Evolutionary conservation across 2,888 invertebrate genomes (phyloP), one percentile per base, ranked within the genome.

Genomic region (Volucella bombylans): DNA sequence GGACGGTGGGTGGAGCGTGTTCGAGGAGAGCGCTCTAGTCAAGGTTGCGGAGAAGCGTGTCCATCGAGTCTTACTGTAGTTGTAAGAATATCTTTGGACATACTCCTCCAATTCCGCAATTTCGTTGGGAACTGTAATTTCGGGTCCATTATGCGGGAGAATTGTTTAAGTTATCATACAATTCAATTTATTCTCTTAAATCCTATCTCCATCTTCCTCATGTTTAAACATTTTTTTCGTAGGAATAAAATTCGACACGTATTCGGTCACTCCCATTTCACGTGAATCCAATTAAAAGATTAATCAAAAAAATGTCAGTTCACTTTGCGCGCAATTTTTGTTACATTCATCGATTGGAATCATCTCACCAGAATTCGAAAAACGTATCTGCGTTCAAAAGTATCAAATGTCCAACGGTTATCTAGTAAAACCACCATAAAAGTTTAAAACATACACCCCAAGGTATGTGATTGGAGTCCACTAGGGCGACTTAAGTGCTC

Each of bases 261-360:
- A 39, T 52, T 52, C 41, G 39, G 52, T 52, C 65, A 65, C 15
- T 64, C 39, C 18, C 50, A 23, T 23, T 41, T 8, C 47, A 1
- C 11, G 49, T 64, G 15, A 64, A 64, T 39, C 14, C 52, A 65
- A 23, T 65, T 41, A 52, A 65, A 52, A 4, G 15, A 50, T 52
- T 39, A 65, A 52, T 65, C n/a, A 18, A 65, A 52, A 50, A 41
- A 18, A 41, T 49, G 49, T 15, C 50, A 50, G 10, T 0, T 15
- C 15, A 49, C 11, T 39, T 38, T 45, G 38, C 47, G 11, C 62
- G 11, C 47, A 54, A 12, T 39, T 12, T 15, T 18, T 8, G 12
- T 23, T 61, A 31, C 6, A 31, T 31, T 31, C 31, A 31, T 12
- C 12, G 47, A 50, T 38, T 15, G 49, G 15, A 15, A n/a, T 15